Base-by-base conservation (phyloP, 2,797 vertebrate species). In the Enteromius paludinosus region DNA sequence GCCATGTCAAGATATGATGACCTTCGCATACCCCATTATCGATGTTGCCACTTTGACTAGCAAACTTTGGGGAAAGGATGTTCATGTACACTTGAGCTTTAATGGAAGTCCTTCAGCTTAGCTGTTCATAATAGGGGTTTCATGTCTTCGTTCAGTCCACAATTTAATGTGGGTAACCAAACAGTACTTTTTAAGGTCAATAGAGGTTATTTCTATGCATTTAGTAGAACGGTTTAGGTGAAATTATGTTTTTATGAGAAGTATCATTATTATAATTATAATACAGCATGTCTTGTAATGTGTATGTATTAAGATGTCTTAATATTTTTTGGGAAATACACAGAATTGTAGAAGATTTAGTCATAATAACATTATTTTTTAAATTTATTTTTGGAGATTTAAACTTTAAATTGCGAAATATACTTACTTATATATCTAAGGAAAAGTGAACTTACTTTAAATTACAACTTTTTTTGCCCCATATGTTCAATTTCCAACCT, bases 11-110 rank as follows among this genome's bases (percentile, higher is more conserved):
- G 54, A 83, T 70, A 35, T 61, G 38, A 83, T 76, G 52, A 49
- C 62, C 64, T 71, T 49, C 10, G 10, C 15, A 11, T 23, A 54
- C 28, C 64, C 18, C 52, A 54, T 73, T 64, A 73, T 49, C 66
- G 47, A 85, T 38, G 15, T 43, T 12, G 59, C 15, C 59, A 30
- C 66, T 82, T 56, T 1, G 38, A 28, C 61, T 33, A 28, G 41
- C 20, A 69, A 69, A 78, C 3, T 2, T 73, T 43, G 52, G 35
- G 15, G 30, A 66, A 28, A 84, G n/a, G 64, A 79, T 59, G 35
- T 75, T 71, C 65, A 84, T 56, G 49, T 47, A 79, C 38, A 62
- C 72, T 62, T 66, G 52, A 49, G 52, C 41, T 68, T 59, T 71
- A 72, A 75, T 56, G 20, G 52, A 35, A 20, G 66, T 30, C 33